Base-by-base conservation (phyloP, 2,113 vertebrate genomes). In the Toxostoma redivivum region DNA sequence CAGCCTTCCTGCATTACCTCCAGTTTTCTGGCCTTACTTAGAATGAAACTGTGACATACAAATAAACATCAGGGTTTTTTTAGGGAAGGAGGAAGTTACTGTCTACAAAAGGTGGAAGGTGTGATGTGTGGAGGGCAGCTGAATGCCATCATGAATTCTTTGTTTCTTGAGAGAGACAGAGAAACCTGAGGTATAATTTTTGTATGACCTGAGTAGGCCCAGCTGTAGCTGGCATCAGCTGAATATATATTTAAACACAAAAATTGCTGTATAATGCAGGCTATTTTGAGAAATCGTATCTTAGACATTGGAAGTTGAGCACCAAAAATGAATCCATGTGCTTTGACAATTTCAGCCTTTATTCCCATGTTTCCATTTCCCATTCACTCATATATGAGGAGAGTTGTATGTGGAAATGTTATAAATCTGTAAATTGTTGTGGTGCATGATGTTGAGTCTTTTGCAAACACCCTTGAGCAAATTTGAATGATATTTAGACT, bases 221-320 rank as follows among this genome's bases (percentile, higher is more conserved):
- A 94, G 89, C 77, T 92, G 65, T 79, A 94, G 56, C 84, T 91
- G 77, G 42, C 84, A 81, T 94, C 77, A 94, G 87, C 84, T 91
- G 65, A 74, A 91, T 65, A 27, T 91, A 87, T 92, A 84, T 94
- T 89, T 91, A 94, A 84, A 47, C 19, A 38, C 33, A 78, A 78
- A 94, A 94, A 74, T 51, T 84, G 84, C 84, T 87, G 35, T 78
- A 67, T 91, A 91, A 87, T 84, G 44, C 69, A 51, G 50, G 60
- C 93, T 96, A 51, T 94, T 92, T 69, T 89, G 84, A 95, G 84
- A 89, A 95, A 45, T 51, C 27, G 4, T 84, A 48, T 70, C 92
- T 51, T 91, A 89, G 56, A 71, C 44, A 11, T 40, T 81, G 35
- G 40, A 79, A 84, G 47, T 57, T 81, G 73, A 81, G 84, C 44